phyloP scores from a whole-genome alignment of 2,797 vertebrate species.

The Propithecus deckenii region DNA sequence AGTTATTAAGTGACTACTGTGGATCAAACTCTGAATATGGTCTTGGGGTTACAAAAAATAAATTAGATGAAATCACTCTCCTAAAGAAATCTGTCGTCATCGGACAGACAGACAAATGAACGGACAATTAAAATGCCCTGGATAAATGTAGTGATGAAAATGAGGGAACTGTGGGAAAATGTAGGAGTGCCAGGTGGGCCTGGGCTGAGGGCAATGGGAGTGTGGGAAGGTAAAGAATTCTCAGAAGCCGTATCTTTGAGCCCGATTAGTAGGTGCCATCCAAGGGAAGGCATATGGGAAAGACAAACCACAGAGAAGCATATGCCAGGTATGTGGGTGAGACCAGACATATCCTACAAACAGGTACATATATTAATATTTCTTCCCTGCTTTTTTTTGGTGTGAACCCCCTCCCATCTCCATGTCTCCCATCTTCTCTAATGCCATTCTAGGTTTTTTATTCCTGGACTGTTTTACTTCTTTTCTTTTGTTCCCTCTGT shows the following conservation, averaged over 20 bases:
- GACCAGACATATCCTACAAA: not conserved
- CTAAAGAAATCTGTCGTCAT: not conserved
- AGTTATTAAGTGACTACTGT: not conserved
- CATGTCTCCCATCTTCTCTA: not conserved
- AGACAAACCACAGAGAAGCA: not conserved
- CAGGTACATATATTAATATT: not conserved
- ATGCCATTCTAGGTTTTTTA: not conserved
- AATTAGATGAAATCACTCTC: not conserved
- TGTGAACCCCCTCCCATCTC: not conserved
- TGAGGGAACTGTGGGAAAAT: not conserved
- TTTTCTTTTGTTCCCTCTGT: not conserved
- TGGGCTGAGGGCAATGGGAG: not conserved
- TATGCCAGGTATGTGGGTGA: not conserved
- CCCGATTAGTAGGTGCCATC: not conserved
- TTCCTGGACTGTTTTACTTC: not conserved
- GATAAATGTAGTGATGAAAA: not conserved
- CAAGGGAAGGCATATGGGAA: not conserved
- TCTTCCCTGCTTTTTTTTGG: not conserved
- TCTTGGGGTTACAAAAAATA: not conserved
- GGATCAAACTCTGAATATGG: not conserved
- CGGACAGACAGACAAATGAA: not conserved
- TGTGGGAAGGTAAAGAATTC: not conserved
- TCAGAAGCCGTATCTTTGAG: not conserved
- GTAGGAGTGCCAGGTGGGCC: fast-evolving
- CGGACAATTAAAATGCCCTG: not conserved